phyloP scores from a whole-genome alignment of 2,113 vertebrate species.

The Clarias batrachus region DNA sequence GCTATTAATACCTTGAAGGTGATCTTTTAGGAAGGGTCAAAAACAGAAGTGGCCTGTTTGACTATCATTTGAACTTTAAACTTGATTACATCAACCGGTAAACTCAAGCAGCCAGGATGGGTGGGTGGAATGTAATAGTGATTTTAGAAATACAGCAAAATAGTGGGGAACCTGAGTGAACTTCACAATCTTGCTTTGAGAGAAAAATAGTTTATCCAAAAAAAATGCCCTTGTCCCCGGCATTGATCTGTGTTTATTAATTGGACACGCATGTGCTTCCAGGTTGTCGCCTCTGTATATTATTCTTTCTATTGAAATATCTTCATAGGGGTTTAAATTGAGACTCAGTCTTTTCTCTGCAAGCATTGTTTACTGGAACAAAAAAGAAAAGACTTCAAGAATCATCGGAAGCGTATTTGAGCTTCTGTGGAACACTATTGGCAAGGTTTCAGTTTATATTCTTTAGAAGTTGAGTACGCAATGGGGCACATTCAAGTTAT shows the following conservation, averaged over 20 bases:
- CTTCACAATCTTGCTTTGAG: neutral
- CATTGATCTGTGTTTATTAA: constrained; percentile 21
- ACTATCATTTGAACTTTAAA: no score
- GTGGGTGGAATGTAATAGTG: neutral
- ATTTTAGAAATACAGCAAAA: neutral
- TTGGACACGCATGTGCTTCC: neutral
- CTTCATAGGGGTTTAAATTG: constrained; percentile 27
- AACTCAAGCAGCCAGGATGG: neutral
- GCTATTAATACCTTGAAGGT: constrained; percentile 40
- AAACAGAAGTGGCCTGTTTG: neutral
- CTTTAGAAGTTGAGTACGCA: neutral
- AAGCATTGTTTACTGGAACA: neutral
- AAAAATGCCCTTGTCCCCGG: neutral
- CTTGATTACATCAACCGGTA: no score
- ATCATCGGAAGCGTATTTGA: neutral
- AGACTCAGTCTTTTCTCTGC: neutral
- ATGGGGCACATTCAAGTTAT: neutral
- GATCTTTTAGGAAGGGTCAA: constrained; percentile 56
- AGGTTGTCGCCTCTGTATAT: neutral
- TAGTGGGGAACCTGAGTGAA: neutral
- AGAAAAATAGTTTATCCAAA: neutral
- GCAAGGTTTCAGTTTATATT: neutral
- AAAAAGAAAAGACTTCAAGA: neutral
- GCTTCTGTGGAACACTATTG: neutral
- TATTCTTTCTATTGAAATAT: constrained; percentile 25